Base-by-base conservation (phyloP, 2,888 invertebrate genomes). In the Orthosia incerta region DNA sequence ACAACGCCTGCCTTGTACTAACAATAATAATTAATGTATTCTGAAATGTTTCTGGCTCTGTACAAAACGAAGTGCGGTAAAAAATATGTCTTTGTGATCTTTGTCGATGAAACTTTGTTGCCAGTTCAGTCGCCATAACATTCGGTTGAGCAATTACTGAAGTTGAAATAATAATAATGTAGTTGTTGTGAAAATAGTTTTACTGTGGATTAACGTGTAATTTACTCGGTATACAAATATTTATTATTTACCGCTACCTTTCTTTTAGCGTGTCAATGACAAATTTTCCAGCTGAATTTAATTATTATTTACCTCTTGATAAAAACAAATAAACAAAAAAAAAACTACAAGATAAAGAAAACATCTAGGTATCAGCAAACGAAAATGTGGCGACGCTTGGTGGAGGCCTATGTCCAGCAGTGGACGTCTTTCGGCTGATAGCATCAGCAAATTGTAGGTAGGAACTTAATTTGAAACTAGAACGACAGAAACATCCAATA, bases 11-110 rank as follows among this genome's bases (percentile, higher is more conserved):
- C 74, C 62, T 67, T 48, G 65, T 45, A 53, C 81, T 55, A 61
- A 71, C 64, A 75, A 62, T 80, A 80, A 80, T 81, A 74, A 80
- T 84, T 81, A 74, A 80, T 84, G 76, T 84, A 70, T 70, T 67
- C 76, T 64, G 64, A 80, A 80, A 65, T 55, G 70, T 67, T 72
- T 12, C 70, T 46, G 26, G 5, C 51, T 65, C 45, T 46, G 23
- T 48, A 53, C 53, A 61, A 62, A 46, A 46, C 55, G 50, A 66
- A 59, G 20, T 13, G 7, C 20, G 53, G 45, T 63, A 56, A 79
- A 73, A 84, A 75, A 67, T 55, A 61, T 63, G 31, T 71, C 31
- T 69, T 84, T 76, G 65, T 73, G 46, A 57, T n/a, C n/a, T n/a
- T n/a, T 23, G 31, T 63, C 48, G 11, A 16, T n/a, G 18, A 70